Evolutionary conservation across 2,113 vertebrate genomes (phyloP).

Genomic region (Natator depressus): DNA sequence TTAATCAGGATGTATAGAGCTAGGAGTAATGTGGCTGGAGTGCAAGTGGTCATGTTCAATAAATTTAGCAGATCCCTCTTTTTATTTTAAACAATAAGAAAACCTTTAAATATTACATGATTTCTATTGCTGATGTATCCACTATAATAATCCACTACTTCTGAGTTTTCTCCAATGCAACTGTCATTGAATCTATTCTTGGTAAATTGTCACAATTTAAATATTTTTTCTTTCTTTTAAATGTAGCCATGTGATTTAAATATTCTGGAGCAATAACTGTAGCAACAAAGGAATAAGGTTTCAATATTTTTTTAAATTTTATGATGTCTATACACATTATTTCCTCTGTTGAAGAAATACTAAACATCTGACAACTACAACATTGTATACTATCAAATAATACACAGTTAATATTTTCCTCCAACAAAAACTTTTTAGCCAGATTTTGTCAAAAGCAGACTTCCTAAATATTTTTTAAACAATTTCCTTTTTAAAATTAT

Average conservation of each 20-base stretch:
- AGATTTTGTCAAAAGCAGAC: neutral
- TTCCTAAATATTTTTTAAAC: neutral
- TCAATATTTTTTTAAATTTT: conserved; percentile 61
- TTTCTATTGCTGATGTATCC: conserved; percentile 47
- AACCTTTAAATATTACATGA: conserved; percentile 11
- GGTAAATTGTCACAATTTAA: conserved; percentile 48
- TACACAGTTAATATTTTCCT: conserved; percentile 15
- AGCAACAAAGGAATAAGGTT: neutral
- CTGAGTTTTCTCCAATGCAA: conserved; percentile 43
- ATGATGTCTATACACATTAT: conserved; percentile 43
- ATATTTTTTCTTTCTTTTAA: conserved; percentile 70
- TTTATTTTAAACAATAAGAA: neutral
- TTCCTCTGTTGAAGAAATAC: conserved; percentile 63
- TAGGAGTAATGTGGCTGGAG: neutral
- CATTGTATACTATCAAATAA: conserved; percentile 1
- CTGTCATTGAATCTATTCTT: conserved; percentile 64
- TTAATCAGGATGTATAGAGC: neutral
- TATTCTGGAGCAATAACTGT: conserved; percentile 54
- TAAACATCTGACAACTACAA: conserved; percentile 64
- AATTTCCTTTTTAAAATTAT: neutral
- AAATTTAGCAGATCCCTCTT: conserved; percentile 5
- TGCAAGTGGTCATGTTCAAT: neutral
- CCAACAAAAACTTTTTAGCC: conserved; percentile 15
- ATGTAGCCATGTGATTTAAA: conserved; percentile 66
- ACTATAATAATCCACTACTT: conserved; percentile 54